Evolutionary conservation across 2,113 vertebrate genomes (phyloP).

Genomic region (Saimiri boliviensis): DNA sequence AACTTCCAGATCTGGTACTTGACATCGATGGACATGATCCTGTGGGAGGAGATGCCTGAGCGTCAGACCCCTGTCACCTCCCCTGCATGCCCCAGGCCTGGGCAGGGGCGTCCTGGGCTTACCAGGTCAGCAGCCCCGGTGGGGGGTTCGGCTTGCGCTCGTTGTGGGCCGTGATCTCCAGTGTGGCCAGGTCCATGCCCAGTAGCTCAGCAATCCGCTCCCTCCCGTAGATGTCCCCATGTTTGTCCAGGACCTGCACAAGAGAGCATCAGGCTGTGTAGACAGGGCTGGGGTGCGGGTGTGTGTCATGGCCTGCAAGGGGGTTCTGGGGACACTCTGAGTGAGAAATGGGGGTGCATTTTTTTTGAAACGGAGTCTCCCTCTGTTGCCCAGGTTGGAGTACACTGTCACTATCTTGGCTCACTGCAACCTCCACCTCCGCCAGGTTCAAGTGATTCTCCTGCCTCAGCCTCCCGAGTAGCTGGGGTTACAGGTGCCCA

Average conservation of each 20-base stretch:
- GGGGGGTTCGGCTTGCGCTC: slow-evolving; percentile 90
- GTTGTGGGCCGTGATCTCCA: slow-evolving; percentile 92
- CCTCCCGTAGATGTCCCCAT: slow-evolving; percentile 94
- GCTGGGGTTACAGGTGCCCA: too few species aligned
- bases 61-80: neutral
- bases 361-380: too few species aligned
- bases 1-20: slow-evolving; percentile 98
- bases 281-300: accelerated
- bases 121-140: slow-evolving; percentile 91
- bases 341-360: neutral
- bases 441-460: too few species aligned
- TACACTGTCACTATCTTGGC: too few species aligned
- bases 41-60: slow-evolving; percentile 54
- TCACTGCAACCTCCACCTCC: too few species aligned
- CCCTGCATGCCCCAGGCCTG: neutral
- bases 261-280: neutral
- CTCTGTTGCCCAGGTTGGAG: too few species aligned
- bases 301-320: neutral
- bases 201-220: slow-evolving; percentile 94
- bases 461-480: too few species aligned
- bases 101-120: neutral
- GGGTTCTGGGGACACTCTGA: neutral
- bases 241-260: slow-evolving; percentile 93
- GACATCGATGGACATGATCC: slow-evolving; percentile 93
- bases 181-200: slow-evolving; percentile 93